Evolutionary conservation across 2,797 vertebrate species (phyloP).

Genomic region (Acanthis flammea): DNA sequence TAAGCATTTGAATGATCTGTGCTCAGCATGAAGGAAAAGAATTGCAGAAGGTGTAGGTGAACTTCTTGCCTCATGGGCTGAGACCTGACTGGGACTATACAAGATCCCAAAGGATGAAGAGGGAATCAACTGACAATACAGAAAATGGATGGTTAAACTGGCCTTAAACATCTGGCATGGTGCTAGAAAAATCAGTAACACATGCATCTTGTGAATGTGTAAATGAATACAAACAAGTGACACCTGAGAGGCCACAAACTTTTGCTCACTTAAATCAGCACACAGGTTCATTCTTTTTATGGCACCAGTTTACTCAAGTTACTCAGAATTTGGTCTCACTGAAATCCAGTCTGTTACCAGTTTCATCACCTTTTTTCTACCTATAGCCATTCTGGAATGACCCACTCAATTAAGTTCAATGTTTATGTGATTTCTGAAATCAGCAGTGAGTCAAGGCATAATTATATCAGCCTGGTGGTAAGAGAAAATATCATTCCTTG

Average conservation of each 20-base stretch:
- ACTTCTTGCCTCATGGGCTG: background rate
- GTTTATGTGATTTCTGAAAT: background rate
- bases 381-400: background rate
- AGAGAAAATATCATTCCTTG: background rate
- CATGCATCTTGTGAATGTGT: background rate
- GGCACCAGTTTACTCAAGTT: background rate
- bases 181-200: background rate
- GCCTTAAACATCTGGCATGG: background rate
- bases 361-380: background rate
- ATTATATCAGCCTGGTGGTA: background rate
- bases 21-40: background rate
- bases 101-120: background rate
- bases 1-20: background rate
- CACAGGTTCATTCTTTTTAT: background rate
- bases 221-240: background rate
- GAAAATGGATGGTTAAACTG: background rate
- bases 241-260: background rate
- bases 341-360: background rate
- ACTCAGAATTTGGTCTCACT: background rate
- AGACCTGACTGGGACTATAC: background rate
- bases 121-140: background rate
- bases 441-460: rapidly evolving
- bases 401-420: background rate
- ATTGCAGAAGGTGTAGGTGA: background rate
- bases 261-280: background rate